Evolutionary conservation across 1,140 invertebrate species (phyloP).

Genomic region (Armadillidium nasatum): DNA sequence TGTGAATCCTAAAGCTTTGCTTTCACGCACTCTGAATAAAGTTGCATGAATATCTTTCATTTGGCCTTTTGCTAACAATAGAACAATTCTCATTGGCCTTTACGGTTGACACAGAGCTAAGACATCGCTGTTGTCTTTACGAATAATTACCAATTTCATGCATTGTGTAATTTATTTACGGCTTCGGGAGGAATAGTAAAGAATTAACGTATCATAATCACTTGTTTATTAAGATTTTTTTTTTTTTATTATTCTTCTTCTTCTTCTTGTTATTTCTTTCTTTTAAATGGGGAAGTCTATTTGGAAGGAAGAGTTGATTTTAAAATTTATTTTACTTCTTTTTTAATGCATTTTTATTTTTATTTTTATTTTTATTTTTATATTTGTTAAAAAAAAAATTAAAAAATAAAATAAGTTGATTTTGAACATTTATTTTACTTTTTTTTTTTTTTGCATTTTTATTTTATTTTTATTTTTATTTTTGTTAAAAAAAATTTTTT

Average conservation of each 20-base stretch:
- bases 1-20: too few species aligned
- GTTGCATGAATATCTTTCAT: not conserved
- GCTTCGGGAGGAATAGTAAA: not conserved
- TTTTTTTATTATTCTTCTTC: not conserved
- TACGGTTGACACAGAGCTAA: not conserved
- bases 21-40: not conserved
- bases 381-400: too few species aligned
- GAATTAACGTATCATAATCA: not conserved
- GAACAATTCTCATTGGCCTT: not conserved
- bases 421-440: too few species aligned
- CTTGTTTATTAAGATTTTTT: not conserved
- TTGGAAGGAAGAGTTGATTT: too few species aligned
- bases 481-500: not conserved
- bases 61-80: not conserved
- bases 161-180: not conserved
- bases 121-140: not conserved
- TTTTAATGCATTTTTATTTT: too few species aligned
- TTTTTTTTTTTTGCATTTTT: too few species aligned
- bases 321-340: too few species aligned
- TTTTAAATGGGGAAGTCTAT: not conserved
- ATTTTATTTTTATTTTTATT: not conserved
- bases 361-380: too few species aligned
- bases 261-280: not conserved
- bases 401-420: too few species aligned
- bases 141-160: constrained; percentile 3